These are phyloP conservation scores for Genyomyrus donnyi DNA, from an alignment of 2,113 vertebrate genomes.

Conservation along the genomic window DNA sequence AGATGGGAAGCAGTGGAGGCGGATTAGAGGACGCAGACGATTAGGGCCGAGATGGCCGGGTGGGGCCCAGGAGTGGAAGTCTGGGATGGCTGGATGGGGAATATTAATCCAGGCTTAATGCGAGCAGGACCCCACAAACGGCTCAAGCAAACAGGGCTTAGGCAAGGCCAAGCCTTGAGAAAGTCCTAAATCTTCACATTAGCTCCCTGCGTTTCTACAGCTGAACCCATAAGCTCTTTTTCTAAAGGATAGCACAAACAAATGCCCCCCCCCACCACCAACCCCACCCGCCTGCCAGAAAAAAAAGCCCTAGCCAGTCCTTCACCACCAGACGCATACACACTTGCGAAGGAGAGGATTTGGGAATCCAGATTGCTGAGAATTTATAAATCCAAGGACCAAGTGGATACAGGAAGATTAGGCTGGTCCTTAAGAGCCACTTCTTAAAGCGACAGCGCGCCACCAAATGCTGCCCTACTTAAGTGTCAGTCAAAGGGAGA, in stretches of 20 bases:
- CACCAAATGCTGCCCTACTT: constrained; percentile 59
- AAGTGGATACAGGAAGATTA: constrained; percentile 77
- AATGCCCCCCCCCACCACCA: constrained; percentile 46
- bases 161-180: constrained; percentile 82
- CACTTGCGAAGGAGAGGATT: constrained; percentile 71
- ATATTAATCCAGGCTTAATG: constrained; percentile 98
- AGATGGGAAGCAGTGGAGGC: constrained; percentile 79
- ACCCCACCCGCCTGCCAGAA: constrained; percentile 9
- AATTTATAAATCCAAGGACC: constrained; percentile 67
- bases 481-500: constrained; percentile 48
- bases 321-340: constrained; percentile 10
- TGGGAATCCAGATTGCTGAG: constrained; percentile 76
- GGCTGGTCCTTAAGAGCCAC: constrained; percentile 58
- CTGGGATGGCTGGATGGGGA: constrained; percentile 81
- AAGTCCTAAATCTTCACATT: constrained; percentile 95
- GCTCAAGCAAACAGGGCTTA: constrained; percentile 88
- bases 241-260: constrained; percentile 93
- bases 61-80: constrained; percentile 63
- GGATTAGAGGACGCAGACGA: constrained; percentile 80
- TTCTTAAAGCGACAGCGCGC: constrained; percentile 70
- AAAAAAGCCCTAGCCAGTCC: constrained; percentile 18
- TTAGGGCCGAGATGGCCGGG: constrained; percentile 61
- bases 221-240: constrained; percentile 90
- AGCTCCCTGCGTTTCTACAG: constrained; percentile 86
- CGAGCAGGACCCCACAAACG: constrained; percentile 83